Evolutionary conservation across 2,113 vertebrate species (phyloP), one percentile per base, ranked within the genome.

Genomic region (Gymnogyps californianus): DNA sequence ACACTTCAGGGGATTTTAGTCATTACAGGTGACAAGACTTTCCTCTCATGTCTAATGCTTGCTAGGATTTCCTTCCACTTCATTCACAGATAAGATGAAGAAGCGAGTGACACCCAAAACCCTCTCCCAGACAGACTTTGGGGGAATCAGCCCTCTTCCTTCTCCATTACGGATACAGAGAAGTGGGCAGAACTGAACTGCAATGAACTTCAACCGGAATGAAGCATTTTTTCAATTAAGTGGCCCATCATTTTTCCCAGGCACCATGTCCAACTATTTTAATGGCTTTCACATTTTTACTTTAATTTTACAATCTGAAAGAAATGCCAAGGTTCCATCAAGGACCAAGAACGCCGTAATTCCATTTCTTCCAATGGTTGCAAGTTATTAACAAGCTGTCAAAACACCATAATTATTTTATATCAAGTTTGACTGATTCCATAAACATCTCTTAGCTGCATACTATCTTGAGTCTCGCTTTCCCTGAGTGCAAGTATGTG

Each of bases 391-490:
- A 94, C 90, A 97, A 96, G 96, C 96, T 94, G 95, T 96, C 97
- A 98, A 97, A 98, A 98, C 95, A 96, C 92, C 95, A 75, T 97
- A 96, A 96, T 97, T 97, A 97, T 97, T 97, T 97, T 90, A 96
- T 92, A 96, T 93, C 92, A 91, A 87, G 89, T 96, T 82, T 96
- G 96, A 96, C 94, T 89, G 91, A 96, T 96, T 95, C 90, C 90
- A 96, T 95, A 98, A 97, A 95, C 95, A 96, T 90, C 91, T 96
- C 88, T 94, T 91, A 80, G 87, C 81, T 59, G 40, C 77, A 83
- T 4, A 61, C 58, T 71, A 86, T 67, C 91, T 66, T n/a, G 28
- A 82, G 54, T 7, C 83, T 82, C 4, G 0, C 58, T 89, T 83
- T 65, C 91, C 86, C 89, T 21, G 62, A 88, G 82, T 64, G 85